phyloP scores from a whole-genome alignment of 2,797 vertebrate species.

The Sitta carolinensis region DNA sequence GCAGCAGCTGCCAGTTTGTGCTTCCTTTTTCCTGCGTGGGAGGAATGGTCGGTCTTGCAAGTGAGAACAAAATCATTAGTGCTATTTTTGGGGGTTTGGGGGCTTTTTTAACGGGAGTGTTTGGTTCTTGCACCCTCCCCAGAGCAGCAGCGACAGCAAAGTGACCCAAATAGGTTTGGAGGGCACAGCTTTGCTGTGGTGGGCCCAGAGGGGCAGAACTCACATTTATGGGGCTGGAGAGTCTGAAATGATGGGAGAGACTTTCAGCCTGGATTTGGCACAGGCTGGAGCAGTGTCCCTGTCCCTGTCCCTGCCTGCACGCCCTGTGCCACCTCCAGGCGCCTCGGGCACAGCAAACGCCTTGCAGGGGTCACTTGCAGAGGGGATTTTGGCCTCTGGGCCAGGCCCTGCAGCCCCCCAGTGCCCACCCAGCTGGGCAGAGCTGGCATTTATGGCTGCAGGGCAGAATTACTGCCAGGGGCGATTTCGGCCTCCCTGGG shows the following conservation, averaged over 20 bases:
- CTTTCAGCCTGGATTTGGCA: not conserved
- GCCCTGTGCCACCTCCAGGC: not conserved
- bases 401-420: not conserved
- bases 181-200: not conserved
- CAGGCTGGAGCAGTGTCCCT: not conserved
- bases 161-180: rapidly evolving
- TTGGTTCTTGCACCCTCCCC: not conserved
- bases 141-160: not conserved
- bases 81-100: rapidly evolving
- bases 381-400: not conserved
- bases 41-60: slow-evolving; percentile 69
- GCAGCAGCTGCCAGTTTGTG: slow-evolving; percentile 69
- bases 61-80: slow-evolving; percentile 30
- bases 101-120: not conserved
- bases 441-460: not conserved
- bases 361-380: not conserved
- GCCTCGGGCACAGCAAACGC: not conserved
- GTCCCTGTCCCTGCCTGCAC: not conserved
- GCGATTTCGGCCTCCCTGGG: not conserved
- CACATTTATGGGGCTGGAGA: not conserved
- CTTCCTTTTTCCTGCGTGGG: slow-evolving; percentile 81
- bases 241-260: not conserved
- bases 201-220: not conserved
- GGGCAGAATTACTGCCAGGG: not conserved
- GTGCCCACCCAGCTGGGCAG: not conserved